phyloP scores from a whole-genome alignment of 2,888 invertebrate genomes.

The Luperina testacea region DNA sequence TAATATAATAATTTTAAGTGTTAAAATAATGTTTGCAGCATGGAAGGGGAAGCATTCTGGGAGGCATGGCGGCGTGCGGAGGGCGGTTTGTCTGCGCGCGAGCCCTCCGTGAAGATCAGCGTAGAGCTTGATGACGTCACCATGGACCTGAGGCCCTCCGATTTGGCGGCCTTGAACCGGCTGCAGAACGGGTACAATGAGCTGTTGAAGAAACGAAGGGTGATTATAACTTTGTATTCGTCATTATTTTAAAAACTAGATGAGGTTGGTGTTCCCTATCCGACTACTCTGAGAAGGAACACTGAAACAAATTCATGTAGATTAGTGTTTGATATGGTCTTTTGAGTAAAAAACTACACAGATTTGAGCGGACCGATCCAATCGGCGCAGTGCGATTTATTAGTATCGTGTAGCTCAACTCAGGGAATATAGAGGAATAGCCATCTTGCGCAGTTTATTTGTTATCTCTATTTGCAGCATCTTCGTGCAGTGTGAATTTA shows the following conservation, averaged over 20 bases:
- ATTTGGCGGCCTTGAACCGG: constrained; percentile 67
- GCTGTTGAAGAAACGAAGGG: background rate
- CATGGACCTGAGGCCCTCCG: constrained; percentile 77
- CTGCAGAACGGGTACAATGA: constrained; percentile 42
- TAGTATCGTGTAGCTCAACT: background rate
- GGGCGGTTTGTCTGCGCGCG: constrained; percentile 65
- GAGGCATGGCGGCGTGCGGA: constrained; percentile 82
- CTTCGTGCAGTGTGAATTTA: background rate
- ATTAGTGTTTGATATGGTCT: background rate
- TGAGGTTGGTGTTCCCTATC: background rate
- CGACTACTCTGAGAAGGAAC: background rate
- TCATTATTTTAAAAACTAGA: background rate
- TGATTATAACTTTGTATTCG: background rate
- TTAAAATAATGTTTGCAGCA: constrained; percentile 61
- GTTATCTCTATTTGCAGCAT: background rate
- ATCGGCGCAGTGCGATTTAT: background rate
- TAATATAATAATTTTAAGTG: background rate
- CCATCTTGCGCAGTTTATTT: background rate
- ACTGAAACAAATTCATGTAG: background rate
- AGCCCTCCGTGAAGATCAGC: constrained; percentile 71
- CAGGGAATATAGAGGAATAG: background rate
- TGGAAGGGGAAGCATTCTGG: constrained; percentile 78
- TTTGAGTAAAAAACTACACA: background rate
- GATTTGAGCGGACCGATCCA: background rate
- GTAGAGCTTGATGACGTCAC: constrained; percentile 76